phyloP scores from a whole-genome alignment of 2,113 vertebrate species.

The Podilymbus podiceps region DNA sequence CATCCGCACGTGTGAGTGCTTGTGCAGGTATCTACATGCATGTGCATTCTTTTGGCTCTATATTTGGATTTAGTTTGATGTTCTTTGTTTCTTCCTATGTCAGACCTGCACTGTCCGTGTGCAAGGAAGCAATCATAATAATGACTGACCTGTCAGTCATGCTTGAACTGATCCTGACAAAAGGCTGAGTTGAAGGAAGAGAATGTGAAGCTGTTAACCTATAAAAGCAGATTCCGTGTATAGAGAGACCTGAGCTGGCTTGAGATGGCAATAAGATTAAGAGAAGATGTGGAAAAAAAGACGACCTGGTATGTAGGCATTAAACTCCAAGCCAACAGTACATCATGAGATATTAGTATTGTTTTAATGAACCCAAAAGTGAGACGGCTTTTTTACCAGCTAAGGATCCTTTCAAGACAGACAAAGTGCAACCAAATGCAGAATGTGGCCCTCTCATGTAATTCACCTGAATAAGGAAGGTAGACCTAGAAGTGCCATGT shows the following conservation, averaged over 20 bases:
- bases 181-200: neutral
- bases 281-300: neutral
- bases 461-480: neutral
- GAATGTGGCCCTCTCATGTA: neutral
- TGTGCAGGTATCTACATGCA: neutral
- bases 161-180: neutral
- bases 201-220: neutral
- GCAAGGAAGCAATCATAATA: neutral
- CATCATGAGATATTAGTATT: neutral
- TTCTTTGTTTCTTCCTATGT: neutral
- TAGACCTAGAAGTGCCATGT: neutral
- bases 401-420: neutral
- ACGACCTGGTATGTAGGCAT: neutral
- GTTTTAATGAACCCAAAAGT: neutral
- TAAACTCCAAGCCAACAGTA: neutral
- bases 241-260: neutral
- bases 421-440: neutral
- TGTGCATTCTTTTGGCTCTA: neutral
- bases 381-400: neutral
- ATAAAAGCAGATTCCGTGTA: neutral
- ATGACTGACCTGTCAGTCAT: neutral
- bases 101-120: neutral
- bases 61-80: neutral
- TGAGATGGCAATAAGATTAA: neutral
- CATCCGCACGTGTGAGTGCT: accelerated